Conservation (phyloP, 2,888 invertebrate genomes). For the Podotricha telesiphe region DNA sequence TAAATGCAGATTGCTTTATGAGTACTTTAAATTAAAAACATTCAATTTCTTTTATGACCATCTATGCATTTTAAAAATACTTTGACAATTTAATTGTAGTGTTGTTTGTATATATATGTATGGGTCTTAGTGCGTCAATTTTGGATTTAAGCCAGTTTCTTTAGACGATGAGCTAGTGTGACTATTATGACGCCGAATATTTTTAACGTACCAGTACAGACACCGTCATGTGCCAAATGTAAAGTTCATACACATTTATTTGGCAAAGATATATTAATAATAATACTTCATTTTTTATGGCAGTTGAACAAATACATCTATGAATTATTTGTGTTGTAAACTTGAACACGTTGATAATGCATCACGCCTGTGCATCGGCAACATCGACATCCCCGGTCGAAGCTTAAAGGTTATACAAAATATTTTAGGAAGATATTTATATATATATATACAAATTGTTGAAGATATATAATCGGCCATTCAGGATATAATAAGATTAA, state of each 20-base stretch:
- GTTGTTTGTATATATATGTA: slow-evolving; percentile 38
- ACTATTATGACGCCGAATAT: slow-evolving; percentile 81
- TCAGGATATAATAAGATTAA: too few species aligned
- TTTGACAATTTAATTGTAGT: slow-evolving; percentile 25
- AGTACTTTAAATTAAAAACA: neutral
- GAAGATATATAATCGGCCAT: too few species aligned
- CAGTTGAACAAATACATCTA: neutral
- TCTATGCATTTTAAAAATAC: slow-evolving; percentile 4
- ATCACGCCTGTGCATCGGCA: neutral
- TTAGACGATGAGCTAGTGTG: slow-evolving; percentile 65
- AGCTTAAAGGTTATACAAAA: neutral
- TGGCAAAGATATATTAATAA: slow-evolving; percentile 74
- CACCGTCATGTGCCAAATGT: slow-evolving; percentile 79
- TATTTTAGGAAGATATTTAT: neutral
- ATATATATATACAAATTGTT: too few species aligned
- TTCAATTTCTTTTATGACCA: neutral
- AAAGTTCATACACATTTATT: slow-evolving; percentile 82
- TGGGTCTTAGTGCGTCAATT: slow-evolving; percentile 50
- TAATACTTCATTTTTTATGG: slow-evolving; percentile 24
- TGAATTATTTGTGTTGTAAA: neutral
- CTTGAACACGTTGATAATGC: slow-evolving; percentile 2
- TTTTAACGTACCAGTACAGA: slow-evolving; percentile 81
- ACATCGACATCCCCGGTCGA: neutral
- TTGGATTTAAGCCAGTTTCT: slow-evolving; percentile 74
- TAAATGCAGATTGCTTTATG: too few species aligned